phyloP scores from a whole-genome alignment of 2,888 invertebrate genomes.

The Melikaiella ostensackeni region DNA sequence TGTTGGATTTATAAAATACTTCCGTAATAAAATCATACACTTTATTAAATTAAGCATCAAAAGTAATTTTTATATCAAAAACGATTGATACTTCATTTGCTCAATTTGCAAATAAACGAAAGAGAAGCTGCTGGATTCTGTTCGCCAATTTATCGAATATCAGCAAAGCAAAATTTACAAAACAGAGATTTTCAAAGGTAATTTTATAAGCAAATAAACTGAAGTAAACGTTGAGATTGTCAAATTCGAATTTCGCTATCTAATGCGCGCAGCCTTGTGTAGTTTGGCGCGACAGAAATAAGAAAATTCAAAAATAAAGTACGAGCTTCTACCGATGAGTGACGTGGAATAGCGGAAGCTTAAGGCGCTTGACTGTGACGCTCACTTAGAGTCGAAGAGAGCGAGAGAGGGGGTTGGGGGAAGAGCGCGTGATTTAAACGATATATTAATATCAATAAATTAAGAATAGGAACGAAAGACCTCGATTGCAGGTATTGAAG shows the following conservation, averaged over 20 bases:
- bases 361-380: slow-evolving; percentile 18
- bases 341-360: slow-evolving; percentile 40
- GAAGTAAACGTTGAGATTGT: slow-evolving; percentile 21
- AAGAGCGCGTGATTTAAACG: too few relatives aligned
- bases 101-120: not conserved
- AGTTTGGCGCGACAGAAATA: slow-evolving; percentile 41
- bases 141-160: not conserved
- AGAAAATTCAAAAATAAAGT: slow-evolving; percentile 40
- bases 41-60: too few relatives aligned
- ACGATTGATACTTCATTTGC: not conserved
- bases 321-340: slow-evolving; percentile 32
- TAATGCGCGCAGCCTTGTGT: slow-evolving; percentile 28
- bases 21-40: too few relatives aligned
- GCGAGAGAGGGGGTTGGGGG: not conserved
- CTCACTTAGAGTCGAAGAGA: slow-evolving; percentile 1
- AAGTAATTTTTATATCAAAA: too few relatives aligned
- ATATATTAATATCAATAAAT: not conserved
- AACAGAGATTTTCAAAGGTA: slow-evolving; percentile 1
- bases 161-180: not conserved
- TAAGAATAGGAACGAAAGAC: slow-evolving; percentile 36
- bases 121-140: not conserved
- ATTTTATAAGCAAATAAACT: slow-evolving; percentile 23
- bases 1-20: not conserved
- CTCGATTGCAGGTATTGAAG: slow-evolving; percentile 45
- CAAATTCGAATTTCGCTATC: slow-evolving; percentile 38